Evolutionary conservation across 92 coral and sea anemone genomes (phyloP).

Genomic region (Phenganax stokvisi): DNA sequence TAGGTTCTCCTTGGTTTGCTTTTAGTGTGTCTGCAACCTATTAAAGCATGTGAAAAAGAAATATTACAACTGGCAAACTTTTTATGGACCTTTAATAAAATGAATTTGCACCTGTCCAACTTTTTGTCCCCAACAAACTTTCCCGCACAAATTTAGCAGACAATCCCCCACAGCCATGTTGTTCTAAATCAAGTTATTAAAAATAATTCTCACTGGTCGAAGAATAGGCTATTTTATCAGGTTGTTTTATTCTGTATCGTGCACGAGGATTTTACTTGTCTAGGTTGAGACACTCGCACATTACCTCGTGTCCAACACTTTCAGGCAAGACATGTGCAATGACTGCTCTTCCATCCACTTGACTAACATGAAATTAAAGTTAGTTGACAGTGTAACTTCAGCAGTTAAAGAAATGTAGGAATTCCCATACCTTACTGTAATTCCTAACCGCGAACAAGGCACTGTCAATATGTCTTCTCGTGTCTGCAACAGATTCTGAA

Average conservation of each 20-base stretch:
- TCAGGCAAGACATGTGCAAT: constrained; percentile 31
- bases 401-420: neutral
- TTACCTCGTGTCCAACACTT: constrained; percentile 30
- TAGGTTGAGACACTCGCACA: neutral
- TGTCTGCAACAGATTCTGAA: constrained; percentile 8
- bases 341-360: constrained; percentile 38
- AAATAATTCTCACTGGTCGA: neutral
- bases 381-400: neutral
- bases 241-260: neutral
- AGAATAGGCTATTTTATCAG: neutral
- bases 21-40: constrained; percentile 29
- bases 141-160: constrained; percentile 25
- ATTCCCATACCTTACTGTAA: constrained; percentile 25
- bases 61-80: neutral
- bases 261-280: neutral
- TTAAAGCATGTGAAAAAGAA: neutral
- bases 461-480: constrained; percentile 36
- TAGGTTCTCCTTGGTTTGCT: constrained; percentile 30
- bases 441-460: constrained; percentile 34
- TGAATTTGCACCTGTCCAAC: constrained; percentile 31
- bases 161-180: constrained; percentile 33
- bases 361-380: neutral
- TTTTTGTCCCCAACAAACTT: constrained; percentile 39
- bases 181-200: constrained; percentile 16
- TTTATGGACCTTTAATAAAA: neutral